Base-by-base conservation (phyloP, 2,888 invertebrate genomes). In the Noctua pronuba region DNA sequence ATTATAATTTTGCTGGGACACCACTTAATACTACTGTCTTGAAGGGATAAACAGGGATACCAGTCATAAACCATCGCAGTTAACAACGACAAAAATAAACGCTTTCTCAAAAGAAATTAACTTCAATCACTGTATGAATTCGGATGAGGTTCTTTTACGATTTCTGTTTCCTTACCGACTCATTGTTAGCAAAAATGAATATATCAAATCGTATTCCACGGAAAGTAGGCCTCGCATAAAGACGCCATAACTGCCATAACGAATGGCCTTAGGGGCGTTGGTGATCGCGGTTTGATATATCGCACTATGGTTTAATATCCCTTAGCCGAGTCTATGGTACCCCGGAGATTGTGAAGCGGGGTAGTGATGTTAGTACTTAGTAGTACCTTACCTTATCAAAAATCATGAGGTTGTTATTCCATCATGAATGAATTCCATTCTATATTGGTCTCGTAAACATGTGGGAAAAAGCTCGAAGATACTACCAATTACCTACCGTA, bases 141-240 rank as follows among this genome's bases (percentile, higher is more conserved):
- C 55, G 66, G 18, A 38, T n/a, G 31, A 35, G n/a, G 38, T 49
- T 65, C 18, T 68, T 73, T 41, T 28, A 75, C 38, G 18, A 67
- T 64, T 10, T 49, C 41, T 44, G 49, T 75, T 58, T 69, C 28
- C 49, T 58, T 64, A 35, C 55, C 41, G 67, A 72, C 18, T 80
- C 69, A 66, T 80, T 81, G 75, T 82, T 77, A 69, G 69, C 5
- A 64, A 73, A 75, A 79, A 78, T 70, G 55, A 83, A 74, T 81
- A 84, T 67, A 77, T 73, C 49, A 67, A 73, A 62, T 60, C 58
- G 70, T 77, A 75, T 81, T 77, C 69, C 60, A 75, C 58, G 60
- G 49, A 85, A 82, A 81, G 82, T 82, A 82, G 78, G 70, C 55
- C 74, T 83, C 85, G 71, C 82, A 82, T 84, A 85, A 85, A 84